Evolutionary conservation across 2,888 invertebrate genomes (phyloP).

Genomic region (Leptinotarsa rubiginosa): DNA sequence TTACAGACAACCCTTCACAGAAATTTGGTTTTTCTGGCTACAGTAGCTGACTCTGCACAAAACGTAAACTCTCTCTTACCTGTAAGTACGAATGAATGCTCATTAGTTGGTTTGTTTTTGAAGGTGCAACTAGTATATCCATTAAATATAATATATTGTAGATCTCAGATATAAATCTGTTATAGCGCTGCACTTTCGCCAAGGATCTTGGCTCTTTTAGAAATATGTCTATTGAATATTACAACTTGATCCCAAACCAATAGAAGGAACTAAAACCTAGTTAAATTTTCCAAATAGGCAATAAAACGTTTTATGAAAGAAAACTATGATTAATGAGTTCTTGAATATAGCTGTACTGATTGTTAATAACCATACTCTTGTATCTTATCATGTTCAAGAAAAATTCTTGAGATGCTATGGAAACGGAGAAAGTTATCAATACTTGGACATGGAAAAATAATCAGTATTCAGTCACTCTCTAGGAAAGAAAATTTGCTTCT

Average conservation of each 20-base stretch:
- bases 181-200: neutral
- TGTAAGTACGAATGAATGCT: slow-evolving; percentile 70
- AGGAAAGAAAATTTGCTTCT: too few species aligned
- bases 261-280: slow-evolving; percentile 18
- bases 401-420: too few species aligned
- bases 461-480: too few species aligned
- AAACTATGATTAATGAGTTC: too few species aligned
- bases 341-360: too few species aligned
- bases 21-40: slow-evolving; percentile 95
- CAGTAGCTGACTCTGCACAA: slow-evolving; percentile 96
- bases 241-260: neutral
- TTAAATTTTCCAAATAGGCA: neutral
- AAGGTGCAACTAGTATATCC: neutral
- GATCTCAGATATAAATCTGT: neutral
- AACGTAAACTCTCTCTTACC: slow-evolving; percentile 91
- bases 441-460: too few species aligned
- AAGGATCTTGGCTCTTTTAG: neutral
- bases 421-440: too few species aligned
- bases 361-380: too few species aligned
- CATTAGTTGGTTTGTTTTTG: neutral
- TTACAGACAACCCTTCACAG: slow-evolving; percentile 95
- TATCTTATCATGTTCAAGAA: too few species aligned
- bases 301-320: too few species aligned
- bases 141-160: too few species aligned
- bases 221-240: slow-evolving; percentile 1